Percentiles rank a stretch among this genome's conserved stretches.
These are phyloP conservation scores for Leucoraja ocellata DNA, from an alignment of 2,797 vertebrate genomes.

Conservation along the genomic window DNA sequence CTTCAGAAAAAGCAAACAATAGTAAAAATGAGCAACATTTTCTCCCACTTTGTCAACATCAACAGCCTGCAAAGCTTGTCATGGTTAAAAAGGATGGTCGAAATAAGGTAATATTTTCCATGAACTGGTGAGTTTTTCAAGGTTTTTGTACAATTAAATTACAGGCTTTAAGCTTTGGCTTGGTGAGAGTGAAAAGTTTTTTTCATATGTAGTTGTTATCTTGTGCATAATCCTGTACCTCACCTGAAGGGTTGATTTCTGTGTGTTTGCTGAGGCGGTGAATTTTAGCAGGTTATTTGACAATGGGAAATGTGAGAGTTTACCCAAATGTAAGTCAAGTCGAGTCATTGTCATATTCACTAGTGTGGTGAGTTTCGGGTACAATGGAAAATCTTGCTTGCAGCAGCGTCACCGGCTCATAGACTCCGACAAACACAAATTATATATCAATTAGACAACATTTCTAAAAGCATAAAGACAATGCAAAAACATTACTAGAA, in stretches of 20 bases:
- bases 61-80: conserved; percentile 57
- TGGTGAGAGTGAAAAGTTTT: background rate
- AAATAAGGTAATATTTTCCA: conserved; percentile 58
- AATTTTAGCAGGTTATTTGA: background rate
- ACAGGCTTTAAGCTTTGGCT: background rate
- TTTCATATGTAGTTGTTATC: background rate
- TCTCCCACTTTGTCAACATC: conserved; percentile 55
- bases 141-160: background rate
- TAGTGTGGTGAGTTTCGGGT: too few relatives aligned
- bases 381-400: too few relatives aligned
- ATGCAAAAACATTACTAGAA: too few relatives aligned
- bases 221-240: background rate
- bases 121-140: background rate
- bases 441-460: too few relatives aligned
- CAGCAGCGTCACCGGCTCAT: too few relatives aligned
- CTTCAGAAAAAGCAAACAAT: conserved; percentile 44
- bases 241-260: background rate
- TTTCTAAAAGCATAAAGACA: too few relatives aligned
- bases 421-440: too few relatives aligned
- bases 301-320: background rate
- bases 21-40: conserved; percentile 41
- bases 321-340: background rate
- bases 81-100: conserved; percentile 62
- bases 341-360: too few relatives aligned
- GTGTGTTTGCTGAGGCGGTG: background rate